These are phyloP conservation scores for Villa cingulata DNA, from an alignment of 2,888 invertebrate genomes.

Conservation along the genomic window DNA sequence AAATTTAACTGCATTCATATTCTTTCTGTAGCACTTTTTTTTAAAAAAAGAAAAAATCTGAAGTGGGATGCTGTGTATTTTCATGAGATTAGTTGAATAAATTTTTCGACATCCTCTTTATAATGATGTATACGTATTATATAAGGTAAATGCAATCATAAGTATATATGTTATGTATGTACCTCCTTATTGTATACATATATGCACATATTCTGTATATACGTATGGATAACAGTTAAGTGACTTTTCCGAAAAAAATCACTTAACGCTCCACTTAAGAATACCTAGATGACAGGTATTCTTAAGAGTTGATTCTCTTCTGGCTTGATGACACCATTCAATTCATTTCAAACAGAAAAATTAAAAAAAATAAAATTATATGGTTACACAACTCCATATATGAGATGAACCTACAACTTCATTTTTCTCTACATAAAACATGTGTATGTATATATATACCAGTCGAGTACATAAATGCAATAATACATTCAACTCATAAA, in stretches of 20 bases:
- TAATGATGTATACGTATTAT: not conserved
- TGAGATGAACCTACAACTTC: too few relatives aligned
- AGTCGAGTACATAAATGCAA: too few relatives aligned
- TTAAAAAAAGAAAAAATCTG: too few relatives aligned
- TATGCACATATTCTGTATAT: not conserved
- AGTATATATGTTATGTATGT: too few relatives aligned
- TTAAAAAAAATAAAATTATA: too few relatives aligned
- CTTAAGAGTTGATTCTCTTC: constrained; percentile 1
- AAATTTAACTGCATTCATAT: not conserved
- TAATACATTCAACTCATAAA: too few relatives aligned
- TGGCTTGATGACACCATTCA: constrained; percentile 7
- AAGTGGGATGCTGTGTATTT: not conserved
- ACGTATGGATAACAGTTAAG: constrained; percentile 2
- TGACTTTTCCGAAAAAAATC: constrained; percentile 10
- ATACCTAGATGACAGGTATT: constrained; percentile 8
- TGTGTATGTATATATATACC: too few relatives aligned
- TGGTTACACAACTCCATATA: too few relatives aligned
- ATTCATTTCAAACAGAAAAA: not conserved
- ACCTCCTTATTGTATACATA: not conserved
- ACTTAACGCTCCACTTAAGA: constrained; percentile 8
- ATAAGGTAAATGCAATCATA: too few relatives aligned
- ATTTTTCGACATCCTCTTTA: not conserved
- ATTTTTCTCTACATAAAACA: too few relatives aligned
- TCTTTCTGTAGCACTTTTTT: not conserved
- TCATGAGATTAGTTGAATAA: not conserved